These are phyloP conservation scores for Rhinolophus sinicus DNA, from an alignment of 2,113 vertebrate genomes.

Conservation along the genomic window DNA sequence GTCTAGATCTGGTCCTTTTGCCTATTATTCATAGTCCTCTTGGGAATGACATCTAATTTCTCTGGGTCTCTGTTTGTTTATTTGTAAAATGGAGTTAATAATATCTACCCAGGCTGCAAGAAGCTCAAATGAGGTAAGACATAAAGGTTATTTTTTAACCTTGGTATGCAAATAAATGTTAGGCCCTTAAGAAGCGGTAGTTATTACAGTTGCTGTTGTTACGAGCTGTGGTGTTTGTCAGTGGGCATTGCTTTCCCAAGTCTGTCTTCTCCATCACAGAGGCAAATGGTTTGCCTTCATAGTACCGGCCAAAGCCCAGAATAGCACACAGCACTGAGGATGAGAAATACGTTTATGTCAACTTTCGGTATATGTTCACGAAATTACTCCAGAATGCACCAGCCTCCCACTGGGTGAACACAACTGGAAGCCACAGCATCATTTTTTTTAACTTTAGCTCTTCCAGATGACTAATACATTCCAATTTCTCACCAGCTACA, in stretches of 20 bases:
- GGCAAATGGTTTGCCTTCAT: background rate
- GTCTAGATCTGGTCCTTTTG: background rate
- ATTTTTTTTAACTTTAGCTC: background rate
- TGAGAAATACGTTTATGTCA: background rate
- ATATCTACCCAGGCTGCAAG: background rate
- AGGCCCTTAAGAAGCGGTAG: background rate
- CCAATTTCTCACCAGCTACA: background rate
- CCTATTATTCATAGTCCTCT: background rate
- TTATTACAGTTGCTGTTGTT: background rate
- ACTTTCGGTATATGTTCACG: background rate
- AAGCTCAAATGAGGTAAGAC: background rate
- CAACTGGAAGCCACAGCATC: background rate
- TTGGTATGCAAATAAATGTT: background rate
- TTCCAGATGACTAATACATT: background rate
- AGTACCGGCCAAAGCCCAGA: background rate
- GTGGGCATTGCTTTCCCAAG: background rate
- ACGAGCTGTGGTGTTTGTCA: background rate
- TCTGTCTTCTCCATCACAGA: background rate
- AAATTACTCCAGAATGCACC: background rate
- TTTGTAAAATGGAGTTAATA: slow-evolving; percentile 3
- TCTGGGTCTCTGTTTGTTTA: background rate
- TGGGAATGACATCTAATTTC: background rate
- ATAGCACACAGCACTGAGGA: background rate
- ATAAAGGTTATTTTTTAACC: background rate
- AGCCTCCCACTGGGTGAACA: background rate